A percentile compares a stretch with the other conserved stretches of the same genome.
Evolutionary conservation across 2,888 invertebrate genomes (phyloP).

Genomic region (Corbicula japonica): DNA sequence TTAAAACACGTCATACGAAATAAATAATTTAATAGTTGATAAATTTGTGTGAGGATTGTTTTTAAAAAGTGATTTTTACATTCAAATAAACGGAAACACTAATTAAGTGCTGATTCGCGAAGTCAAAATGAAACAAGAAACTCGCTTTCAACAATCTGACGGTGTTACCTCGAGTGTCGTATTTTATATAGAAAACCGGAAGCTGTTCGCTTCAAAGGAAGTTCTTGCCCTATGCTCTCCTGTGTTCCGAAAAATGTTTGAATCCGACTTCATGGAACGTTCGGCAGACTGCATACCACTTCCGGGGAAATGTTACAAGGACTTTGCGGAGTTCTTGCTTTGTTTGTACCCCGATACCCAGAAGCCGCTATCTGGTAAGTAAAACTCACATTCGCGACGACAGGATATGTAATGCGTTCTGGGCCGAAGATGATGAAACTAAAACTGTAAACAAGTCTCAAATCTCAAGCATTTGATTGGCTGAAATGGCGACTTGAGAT

Average conservation of each 20-base stretch:
- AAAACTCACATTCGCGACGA: not conserved
- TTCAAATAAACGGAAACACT: no score
- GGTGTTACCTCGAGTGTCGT: constrained; percentile 57
- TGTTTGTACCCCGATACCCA: constrained; percentile 68
- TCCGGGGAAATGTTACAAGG: constrained; percentile 67
- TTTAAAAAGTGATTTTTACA: no score
- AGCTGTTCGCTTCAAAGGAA: constrained; percentile 60
- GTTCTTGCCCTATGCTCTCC: constrained; percentile 68
- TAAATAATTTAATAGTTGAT: no score
- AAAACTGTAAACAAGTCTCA: no score
- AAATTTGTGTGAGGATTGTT: no score
- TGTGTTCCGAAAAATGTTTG: constrained; percentile 69
- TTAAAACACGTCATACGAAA: no score
- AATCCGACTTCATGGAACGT: constrained; percentile 67
- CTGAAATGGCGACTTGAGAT: no score
- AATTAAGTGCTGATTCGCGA: no score
- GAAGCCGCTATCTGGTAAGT: constrained; percentile 56
- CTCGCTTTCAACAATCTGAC: constrained; percentile 47
- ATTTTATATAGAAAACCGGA: constrained; percentile 62
- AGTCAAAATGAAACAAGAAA: constrained; percentile 46
- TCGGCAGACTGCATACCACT: constrained; percentile 58
- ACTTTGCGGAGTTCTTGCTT: constrained; percentile 66
- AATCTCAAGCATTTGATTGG: no score
- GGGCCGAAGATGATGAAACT: no score
- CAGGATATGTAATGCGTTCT: no score